Evolutionary conservation across 1,140 invertebrate genomes (phyloP).

Genomic region (Vanessa tameamea): DNA sequence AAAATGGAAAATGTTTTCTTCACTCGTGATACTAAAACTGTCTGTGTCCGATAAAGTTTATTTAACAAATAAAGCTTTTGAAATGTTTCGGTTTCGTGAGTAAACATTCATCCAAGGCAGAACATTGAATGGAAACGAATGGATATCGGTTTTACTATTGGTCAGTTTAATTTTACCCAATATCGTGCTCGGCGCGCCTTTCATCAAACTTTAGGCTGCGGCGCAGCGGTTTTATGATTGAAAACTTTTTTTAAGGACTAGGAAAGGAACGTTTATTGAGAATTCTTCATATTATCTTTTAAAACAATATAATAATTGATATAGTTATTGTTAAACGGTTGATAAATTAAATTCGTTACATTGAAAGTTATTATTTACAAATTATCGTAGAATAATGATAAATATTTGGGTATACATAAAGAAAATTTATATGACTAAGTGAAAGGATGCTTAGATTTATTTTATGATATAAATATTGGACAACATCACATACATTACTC

Average conservation of each 20-base stretch:
- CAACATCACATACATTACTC: too few relatives aligned
- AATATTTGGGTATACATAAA: too few relatives aligned
- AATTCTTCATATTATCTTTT: neutral
- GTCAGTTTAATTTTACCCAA: slow-evolving; percentile 23
- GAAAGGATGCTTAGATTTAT: too few relatives aligned
- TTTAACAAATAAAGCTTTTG: neutral
- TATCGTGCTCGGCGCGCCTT: slow-evolving; percentile 15
- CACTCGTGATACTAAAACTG: neutral
- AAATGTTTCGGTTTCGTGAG: slow-evolving; percentile 22
- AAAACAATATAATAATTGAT: neutral
- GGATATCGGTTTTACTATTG: slow-evolving; percentile 13
- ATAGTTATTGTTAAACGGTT: too few relatives aligned
- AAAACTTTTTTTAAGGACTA: slow-evolving; percentile 12
- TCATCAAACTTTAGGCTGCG: slow-evolving; percentile 17
- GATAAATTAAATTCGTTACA: too few relatives aligned
- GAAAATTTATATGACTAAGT: too few relatives aligned
- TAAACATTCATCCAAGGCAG: slow-evolving; percentile 14
- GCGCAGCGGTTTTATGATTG: slow-evolving; percentile 13
- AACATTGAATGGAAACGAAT: slow-evolving; percentile 24
- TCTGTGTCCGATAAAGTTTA: neutral
- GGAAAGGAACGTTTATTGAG: neutral
- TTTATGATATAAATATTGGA: too few relatives aligned
- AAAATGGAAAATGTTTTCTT: neutral
- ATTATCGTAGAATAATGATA: too few relatives aligned
- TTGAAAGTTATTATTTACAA: too few relatives aligned